A percentile compares a stretch with the other conserved stretches of the same genome.
phyloP scores from a whole-genome alignment of 2,888 invertebrate species.

The Lasioglossum malachurum region DNA sequence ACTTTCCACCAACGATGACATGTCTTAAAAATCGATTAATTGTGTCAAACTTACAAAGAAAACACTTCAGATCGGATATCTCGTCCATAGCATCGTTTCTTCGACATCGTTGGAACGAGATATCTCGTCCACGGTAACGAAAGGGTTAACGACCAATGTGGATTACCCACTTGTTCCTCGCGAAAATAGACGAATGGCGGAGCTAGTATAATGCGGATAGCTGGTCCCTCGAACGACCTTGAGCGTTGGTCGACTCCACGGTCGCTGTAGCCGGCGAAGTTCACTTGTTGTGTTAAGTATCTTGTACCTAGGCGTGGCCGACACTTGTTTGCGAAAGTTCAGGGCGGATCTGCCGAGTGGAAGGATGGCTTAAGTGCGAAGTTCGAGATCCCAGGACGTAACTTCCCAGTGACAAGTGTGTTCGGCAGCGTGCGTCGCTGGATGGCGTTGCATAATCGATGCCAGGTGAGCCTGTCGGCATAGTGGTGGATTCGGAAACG shows the following conservation, averaged over 20 bases:
- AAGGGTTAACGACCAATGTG: not conserved
- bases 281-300: not conserved
- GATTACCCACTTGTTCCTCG: not conserved
- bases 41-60: too few species aligned
- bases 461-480: not conserved
- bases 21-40: too few species aligned
- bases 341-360: not conserved
- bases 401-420: conserved; percentile 4
- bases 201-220: not conserved
- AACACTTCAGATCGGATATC: too few species aligned
- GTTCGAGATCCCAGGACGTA: not conserved
- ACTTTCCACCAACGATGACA: too few species aligned
- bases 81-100: too few species aligned
- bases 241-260: not conserved
- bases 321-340: conserved; percentile 15
- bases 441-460: not conserved
- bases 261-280: not conserved
- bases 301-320: not conserved
- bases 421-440: not conserved
- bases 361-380: conserved; percentile 11
- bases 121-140: too few species aligned
- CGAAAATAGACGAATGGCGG: not conserved
- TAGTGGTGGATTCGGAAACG: not conserved
- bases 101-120: too few species aligned
- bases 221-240: not conserved